phyloP scores from a whole-genome alignment of 2,888 invertebrate species.

The Ditula angustiorana region DNA sequence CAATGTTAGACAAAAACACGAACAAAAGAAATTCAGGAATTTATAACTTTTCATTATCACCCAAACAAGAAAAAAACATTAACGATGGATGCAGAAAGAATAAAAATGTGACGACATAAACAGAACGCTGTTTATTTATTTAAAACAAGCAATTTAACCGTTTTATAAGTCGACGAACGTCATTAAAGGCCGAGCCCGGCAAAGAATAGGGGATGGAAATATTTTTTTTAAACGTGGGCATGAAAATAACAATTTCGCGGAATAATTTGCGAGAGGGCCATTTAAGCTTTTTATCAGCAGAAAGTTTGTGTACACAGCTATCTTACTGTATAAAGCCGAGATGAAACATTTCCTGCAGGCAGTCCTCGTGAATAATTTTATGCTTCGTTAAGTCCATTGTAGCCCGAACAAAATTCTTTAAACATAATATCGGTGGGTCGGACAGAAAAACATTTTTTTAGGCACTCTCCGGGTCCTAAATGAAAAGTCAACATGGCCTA shows the following conservation, averaged over 20 bases:
- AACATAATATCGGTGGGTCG: slow-evolving; percentile 57
- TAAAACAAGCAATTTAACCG: slow-evolving; percentile 69
- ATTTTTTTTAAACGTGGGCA: slow-evolving; percentile 63
- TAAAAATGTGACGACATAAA: slow-evolving; percentile 51
- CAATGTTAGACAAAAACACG: not conserved
- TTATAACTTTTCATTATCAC: slow-evolving; percentile 41
- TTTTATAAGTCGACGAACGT: slow-evolving; percentile 68
- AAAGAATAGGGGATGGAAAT: slow-evolving; percentile 66
- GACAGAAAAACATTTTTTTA: slow-evolving; percentile 50
- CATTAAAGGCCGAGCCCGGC: slow-evolving; percentile 60
- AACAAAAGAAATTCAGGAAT: slow-evolving; percentile 16
- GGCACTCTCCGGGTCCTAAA: slow-evolving; percentile 51
- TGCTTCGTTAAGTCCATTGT: slow-evolving; percentile 79
- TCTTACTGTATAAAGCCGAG: slow-evolving; percentile 68
- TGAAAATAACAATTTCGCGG: slow-evolving; percentile 78
- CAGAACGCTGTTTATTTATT: slow-evolving; percentile 69
- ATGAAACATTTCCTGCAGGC: slow-evolving; percentile 72
- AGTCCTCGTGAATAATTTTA: slow-evolving; percentile 76
- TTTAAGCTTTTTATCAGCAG: slow-evolving; percentile 81
- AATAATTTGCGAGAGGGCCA: slow-evolving; percentile 78
- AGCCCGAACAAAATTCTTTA: slow-evolving; percentile 64
- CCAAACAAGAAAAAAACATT: slow-evolving; percentile 47
- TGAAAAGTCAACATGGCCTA: slow-evolving; percentile 65
- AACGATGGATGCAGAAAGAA: slow-evolving; percentile 45
- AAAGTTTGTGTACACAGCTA: slow-evolving; percentile 79